These are phyloP conservation scores for Argopecten irradians DNA, from an alignment of 1,140 invertebrate species.

Conservation along the genomic window DNA sequence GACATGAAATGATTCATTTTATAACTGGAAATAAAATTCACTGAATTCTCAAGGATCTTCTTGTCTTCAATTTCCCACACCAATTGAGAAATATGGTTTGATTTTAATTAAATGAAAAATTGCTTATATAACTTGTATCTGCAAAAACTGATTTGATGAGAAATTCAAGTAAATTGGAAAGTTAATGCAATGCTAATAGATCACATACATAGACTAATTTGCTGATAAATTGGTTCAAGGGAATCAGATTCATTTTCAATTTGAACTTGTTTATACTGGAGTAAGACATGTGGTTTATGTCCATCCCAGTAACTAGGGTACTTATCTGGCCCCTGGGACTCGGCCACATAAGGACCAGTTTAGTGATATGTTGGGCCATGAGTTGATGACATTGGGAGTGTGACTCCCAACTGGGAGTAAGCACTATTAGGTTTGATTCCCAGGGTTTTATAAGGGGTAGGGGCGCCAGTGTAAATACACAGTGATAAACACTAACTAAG, in stretches of 20 bases:
- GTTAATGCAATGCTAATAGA: conserved; percentile 9
- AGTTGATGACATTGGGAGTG: neutral
- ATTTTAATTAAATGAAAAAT: neutral
- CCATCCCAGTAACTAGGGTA: neutral
- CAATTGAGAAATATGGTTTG: neutral
- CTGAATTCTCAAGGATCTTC: neutral
- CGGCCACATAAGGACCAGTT: neutral
- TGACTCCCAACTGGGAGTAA: neutral
- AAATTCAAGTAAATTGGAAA: neutral
- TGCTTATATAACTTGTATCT: neutral
- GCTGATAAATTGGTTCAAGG: neutral
- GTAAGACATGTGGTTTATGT: neutral
- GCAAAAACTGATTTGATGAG: neutral
- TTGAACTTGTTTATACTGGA: neutral
- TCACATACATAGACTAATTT: neutral
- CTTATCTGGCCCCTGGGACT: neutral
- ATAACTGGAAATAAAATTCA: too few relatives aligned
- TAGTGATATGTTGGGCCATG: neutral
- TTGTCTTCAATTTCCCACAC: neutral
- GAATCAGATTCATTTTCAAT: neutral
- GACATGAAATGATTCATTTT: too few relatives aligned
- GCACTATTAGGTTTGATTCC: neutral
- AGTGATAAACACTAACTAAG: neutral
- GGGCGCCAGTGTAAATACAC: neutral
- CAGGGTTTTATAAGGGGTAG: neutral